These are phyloP conservation scores for Equus quagga DNA, from an alignment of 2,113 vertebrate species.

Conservation along the genomic window DNA sequence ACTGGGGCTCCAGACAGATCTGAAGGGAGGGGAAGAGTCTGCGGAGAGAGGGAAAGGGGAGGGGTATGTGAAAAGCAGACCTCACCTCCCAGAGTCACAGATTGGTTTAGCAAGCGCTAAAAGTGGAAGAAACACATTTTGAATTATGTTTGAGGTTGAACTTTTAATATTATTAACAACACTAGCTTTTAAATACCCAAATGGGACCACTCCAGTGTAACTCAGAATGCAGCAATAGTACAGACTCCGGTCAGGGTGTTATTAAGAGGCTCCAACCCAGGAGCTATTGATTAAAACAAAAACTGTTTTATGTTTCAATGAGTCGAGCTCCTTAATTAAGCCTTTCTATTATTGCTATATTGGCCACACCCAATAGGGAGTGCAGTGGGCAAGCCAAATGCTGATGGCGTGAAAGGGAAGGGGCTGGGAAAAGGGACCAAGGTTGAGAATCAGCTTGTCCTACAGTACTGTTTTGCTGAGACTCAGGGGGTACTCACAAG, in stretches of 20 bases:
- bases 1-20: not conserved
- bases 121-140: not conserved
- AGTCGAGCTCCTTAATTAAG: not conserved
- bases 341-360: not conserved
- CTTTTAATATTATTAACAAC: not conserved
- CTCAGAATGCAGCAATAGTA: not conserved
- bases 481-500: rapidly evolving
- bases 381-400: not conserved
- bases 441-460: not conserved
- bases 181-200: not conserved
- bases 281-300: not conserved
- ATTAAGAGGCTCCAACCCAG: not conserved
- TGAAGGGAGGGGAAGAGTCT: not conserved
- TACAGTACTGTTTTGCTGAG: not conserved
- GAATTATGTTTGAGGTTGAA: not conserved
- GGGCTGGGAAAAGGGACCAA: not conserved
- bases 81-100: not conserved
- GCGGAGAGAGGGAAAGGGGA: not conserved
- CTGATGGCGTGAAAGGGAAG: not conserved
- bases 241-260: not conserved
- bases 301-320: not conserved
- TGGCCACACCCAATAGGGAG: not conserved
- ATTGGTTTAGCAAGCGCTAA: not conserved
- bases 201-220: not conserved
- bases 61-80: not conserved